These are phyloP conservation scores for Marmota flaviventris DNA, from an alignment of 2,113 vertebrate genomes.

Conservation along the genomic window DNA sequence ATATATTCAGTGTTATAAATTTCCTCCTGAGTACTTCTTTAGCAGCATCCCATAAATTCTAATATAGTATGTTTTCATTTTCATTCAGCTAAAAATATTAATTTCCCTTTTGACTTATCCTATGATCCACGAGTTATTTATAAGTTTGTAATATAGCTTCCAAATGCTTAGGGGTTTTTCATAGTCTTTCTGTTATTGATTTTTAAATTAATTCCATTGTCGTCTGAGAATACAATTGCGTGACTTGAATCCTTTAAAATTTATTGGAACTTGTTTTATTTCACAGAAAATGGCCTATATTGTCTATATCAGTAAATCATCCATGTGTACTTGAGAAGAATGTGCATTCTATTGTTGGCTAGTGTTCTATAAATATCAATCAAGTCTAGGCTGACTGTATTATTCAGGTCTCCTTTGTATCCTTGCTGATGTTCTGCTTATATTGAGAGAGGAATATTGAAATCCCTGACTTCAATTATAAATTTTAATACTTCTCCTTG, in stretches of 20 bases:
- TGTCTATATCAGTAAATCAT: not conserved
- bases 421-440: not conserved
- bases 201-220: not conserved
- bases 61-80: not conserved
- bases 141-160: not conserved
- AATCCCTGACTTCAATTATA: not conserved
- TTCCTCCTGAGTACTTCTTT: not conserved
- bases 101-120: not conserved
- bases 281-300: not conserved
- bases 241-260: not conserved
- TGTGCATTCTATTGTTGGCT: not conserved
- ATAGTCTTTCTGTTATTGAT: not conserved
- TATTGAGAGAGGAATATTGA: not conserved
- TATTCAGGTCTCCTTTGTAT: not conserved
- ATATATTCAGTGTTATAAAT: not conserved
- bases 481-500: constrained; percentile 11
- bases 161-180: constrained; percentile 18
- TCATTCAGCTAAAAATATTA: not conserved
- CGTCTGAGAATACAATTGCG: not conserved
- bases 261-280: not conserved
- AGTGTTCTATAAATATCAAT: not conserved
- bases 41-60: not conserved
- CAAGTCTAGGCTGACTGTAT: not conserved
- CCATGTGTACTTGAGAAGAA: not conserved
- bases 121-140: not conserved